Base-by-base conservation (phyloP, 2,113 vertebrate genomes). In the Melanotaenia duboulayi region DNA sequence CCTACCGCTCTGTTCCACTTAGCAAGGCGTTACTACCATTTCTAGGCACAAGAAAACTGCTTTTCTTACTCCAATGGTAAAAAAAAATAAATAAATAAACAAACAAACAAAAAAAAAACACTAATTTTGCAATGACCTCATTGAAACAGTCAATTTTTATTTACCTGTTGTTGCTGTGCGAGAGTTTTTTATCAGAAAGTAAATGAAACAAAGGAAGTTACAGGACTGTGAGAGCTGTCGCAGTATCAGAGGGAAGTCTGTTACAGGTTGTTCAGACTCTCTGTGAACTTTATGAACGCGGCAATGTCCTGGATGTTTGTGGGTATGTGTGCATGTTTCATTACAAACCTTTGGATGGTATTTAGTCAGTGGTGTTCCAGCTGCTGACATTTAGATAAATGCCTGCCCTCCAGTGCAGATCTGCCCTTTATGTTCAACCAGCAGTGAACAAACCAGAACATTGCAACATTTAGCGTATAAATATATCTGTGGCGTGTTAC, bases 351-450 rank as follows among this genome's bases (percentile, higher is more conserved):
- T 60, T 37, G 58, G 77, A 81, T 90, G 90, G 79, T 90, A 90
- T 91, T 91, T 91, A 87, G 84, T 80, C 81, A 82, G 90, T 58
- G 83, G 77, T 78, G 77, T 80, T 89, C 91, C 90, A 82, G 86
- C 83, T 71, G 77, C 85, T 93, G 93, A 94, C 92, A 92, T 94
- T 94, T 92, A 89, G 90, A 90, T 90, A 90, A 93, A 92, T 88
- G 89, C 60, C 86, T 90, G 82, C 84, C 90, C 90, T 90, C 85
- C 78, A 82, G 88, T 90, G 86, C 84, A 71, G 74, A 82, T 74
- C 84, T 89, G 85, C 82, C 90, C 92, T 93, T 93, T 93, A 81
- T 65, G 72, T 78, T 87, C 81, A 71, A 80, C 80, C 67, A 73
- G 72, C 60, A 86, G 72, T 71, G 71, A 87, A 76, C 72, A 71